Evolutionary conservation across 2,113 vertebrate species (phyloP), one percentile per base, ranked within the genome.

Genomic region (Lagopus leucura): DNA sequence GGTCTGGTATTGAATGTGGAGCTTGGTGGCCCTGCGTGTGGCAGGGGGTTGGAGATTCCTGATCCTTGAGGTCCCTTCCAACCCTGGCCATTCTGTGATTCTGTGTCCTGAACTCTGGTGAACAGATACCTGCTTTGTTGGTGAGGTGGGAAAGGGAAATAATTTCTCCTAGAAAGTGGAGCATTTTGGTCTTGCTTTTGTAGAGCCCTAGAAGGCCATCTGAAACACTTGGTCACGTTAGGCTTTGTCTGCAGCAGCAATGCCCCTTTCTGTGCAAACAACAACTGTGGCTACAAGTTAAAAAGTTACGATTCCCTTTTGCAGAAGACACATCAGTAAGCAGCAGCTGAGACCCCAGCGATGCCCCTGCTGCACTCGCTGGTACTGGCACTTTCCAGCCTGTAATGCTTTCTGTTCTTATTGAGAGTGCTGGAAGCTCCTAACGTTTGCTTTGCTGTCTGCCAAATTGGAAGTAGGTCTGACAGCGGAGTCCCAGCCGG

Each of bases 171-270:
- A 10, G 52, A 50, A 42, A 40, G 12, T 36, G 13, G 18, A 83
- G 38, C 7, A 3, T 55, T 79, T 71, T 82, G 50, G 7, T 76
- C 40, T 2, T 54, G 61, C 10, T 82, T 54, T 19, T 58, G 32
- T 40, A 66, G 40, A 40, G 8, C 21, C 11, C 24, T 30, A 0
- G 0, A 2, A 63, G 22, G 47, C 52, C 64, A 15, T 45, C 40
- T 61, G 30, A 42, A 89, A 52, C 36, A 30, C 21, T 11, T 30
- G 18, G 8, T 50, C 60, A 65, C 0, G 0, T 9, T 71, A 40
- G 14, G 13, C 2, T 0, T 8, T 75, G 38, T 17, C 43, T 89
- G 52, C 12, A 2, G 6, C 61, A 64, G 40, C 55, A 9, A 6
- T 70, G 0, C 4, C 50, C 40, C 11, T 69, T 32, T 52, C 42